Conservation (phyloP, 2,888 invertebrate genomes). For the Entomobrya proxima region DNA sequence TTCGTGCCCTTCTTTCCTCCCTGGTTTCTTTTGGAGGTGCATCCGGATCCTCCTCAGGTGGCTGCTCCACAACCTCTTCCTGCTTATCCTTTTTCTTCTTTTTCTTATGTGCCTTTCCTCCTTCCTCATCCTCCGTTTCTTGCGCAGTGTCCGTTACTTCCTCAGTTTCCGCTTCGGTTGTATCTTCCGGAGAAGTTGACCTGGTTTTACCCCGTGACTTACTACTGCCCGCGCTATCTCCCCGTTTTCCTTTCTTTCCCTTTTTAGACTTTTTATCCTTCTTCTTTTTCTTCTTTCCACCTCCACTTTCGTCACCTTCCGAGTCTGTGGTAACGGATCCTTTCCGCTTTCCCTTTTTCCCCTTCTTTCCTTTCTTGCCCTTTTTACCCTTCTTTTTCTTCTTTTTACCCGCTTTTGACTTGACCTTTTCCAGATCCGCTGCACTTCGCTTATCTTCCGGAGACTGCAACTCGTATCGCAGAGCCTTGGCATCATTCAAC, state of each 20-base stretch:
- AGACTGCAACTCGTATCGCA: conserved; percentile 44
- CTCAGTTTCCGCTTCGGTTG: background rate
- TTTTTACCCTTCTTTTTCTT: conserved; percentile 49
- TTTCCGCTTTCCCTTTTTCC: conserved; percentile 14
- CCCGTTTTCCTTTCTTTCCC: conserved; percentile 27
- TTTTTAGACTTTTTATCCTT: conserved; percentile 21
- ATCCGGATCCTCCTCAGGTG: background rate
- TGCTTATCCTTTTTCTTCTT: conserved; percentile 10
- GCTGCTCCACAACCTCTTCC: background rate
- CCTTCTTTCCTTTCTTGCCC: conserved; percentile 31
- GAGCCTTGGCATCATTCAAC: conserved; percentile 42
- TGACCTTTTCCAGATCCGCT: conserved; percentile 33
- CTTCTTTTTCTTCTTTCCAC: conserved; percentile 38
- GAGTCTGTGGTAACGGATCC: conserved; percentile 35
- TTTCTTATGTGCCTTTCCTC: background rate
- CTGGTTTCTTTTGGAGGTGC: conserved; percentile 60
- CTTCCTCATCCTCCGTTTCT: conserved; percentile 45
- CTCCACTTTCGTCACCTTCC: conserved; percentile 42
- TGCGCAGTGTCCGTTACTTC: conserved; percentile 48
- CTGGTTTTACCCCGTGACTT: background rate
- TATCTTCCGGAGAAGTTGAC: background rate
- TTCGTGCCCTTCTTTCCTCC: conserved; percentile 60
- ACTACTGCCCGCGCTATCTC: conserved; percentile 32
- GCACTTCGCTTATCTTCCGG: conserved; percentile 41
- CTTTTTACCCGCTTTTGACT: conserved; percentile 39